These are phyloP conservation scores for Chaetorhynchus papuensis DNA, from an alignment of 2,113 vertebrate genomes.

Conservation along the genomic window DNA sequence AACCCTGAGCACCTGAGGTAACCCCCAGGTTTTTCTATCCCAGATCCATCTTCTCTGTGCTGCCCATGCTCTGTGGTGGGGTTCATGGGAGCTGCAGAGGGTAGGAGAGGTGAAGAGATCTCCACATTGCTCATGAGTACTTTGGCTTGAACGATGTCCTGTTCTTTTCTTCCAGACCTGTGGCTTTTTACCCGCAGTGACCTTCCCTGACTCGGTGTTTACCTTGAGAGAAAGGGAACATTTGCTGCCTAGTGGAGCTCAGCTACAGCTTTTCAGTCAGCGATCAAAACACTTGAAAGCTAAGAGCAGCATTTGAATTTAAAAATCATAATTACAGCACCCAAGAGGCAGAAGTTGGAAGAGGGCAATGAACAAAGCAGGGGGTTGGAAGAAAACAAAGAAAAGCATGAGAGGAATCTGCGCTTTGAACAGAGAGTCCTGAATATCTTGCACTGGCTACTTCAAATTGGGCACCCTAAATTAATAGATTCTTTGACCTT, in stretches of 20 bases:
- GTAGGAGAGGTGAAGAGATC: neutral
- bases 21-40: neutral
- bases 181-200: conserved; percentile 27
- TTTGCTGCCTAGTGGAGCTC: neutral
- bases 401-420: neutral
- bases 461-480: neutral
- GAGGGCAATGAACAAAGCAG: neutral
- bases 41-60: neutral
- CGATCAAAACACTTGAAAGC: conserved; percentile 26
- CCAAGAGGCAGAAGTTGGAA: conserved; percentile 11
- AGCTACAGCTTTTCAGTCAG: conserved; percentile 4
- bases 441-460: neutral
- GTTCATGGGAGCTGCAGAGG: neutral
- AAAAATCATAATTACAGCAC: neutral
- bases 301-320: conserved; percentile 14
- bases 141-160: neutral
- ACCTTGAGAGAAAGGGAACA: neutral
- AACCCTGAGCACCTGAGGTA: neutral
- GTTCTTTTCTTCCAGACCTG: neutral
- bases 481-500: neutral
- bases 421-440: neutral
- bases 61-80: neutral
- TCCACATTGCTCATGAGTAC: neutral
- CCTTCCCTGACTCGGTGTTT: conserved; percentile 32
- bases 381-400: neutral